Evolutionary conservation across 2,113 vertebrate species (phyloP).

Genomic region (Alouatta palliata): DNA sequence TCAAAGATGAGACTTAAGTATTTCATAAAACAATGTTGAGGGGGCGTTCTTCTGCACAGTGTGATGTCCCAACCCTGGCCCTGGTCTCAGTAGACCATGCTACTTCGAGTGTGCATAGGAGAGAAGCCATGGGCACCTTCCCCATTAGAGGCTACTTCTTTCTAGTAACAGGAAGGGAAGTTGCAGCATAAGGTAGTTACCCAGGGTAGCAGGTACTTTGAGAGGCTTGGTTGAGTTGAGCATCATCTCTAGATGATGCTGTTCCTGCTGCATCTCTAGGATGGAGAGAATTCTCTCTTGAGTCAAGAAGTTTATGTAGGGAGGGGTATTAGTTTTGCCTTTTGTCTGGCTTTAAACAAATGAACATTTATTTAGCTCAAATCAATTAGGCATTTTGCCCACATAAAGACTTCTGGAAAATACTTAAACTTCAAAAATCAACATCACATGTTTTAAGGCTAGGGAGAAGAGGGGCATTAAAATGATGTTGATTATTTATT

Average conservation of each 20-base stretch:
- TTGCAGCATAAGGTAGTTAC: neutral
- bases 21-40: neutral
- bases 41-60: neutral
- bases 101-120: neutral
- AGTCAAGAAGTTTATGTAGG: neutral
- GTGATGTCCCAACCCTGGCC: neutral
- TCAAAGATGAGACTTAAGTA: neutral
- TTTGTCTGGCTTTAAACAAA: constrained; percentile 3
- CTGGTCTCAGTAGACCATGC: neutral
- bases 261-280: neutral
- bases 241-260: neutral
- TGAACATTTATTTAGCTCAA: neutral
- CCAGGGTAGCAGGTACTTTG: neutral
- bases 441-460: neutral
- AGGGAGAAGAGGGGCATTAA: neutral
- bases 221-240: neutral
- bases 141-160: neutral
- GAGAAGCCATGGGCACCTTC: neutral
- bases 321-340: neutral
- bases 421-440: constrained; percentile 1
- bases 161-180: neutral
- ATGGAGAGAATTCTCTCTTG: neutral
- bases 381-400: neutral
- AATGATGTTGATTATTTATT: neutral
- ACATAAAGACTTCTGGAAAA: neutral